Evolutionary conservation across 2,888 invertebrate species (phyloP).

Genomic region (Lasioglossum leucozonium): DNA sequence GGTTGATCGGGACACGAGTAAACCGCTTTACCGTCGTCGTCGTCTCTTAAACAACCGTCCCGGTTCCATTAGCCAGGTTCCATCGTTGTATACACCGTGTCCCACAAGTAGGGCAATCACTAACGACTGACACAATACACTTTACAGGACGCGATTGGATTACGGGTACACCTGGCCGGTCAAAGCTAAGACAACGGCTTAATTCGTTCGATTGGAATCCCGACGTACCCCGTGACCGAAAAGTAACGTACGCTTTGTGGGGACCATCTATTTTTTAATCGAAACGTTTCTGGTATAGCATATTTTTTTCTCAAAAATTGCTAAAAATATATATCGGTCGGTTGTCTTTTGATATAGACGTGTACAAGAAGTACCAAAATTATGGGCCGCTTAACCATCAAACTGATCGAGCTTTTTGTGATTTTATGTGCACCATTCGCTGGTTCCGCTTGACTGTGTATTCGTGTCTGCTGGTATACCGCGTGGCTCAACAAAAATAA

Average conservation of each 20-base stretch:
- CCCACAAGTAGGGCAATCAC: background rate
- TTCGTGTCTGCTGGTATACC: background rate
- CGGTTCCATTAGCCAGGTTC: slow-evolving; percentile 4
- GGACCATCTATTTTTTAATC: too few relatives aligned
- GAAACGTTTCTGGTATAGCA: background rate
- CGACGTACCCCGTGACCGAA: background rate
- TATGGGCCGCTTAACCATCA: background rate
- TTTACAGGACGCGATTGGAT: background rate
- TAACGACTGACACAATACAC: background rate
- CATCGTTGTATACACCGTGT: background rate
- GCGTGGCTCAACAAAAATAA: background rate
- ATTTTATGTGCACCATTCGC: background rate
- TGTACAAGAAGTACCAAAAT: background rate
- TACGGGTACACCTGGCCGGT: background rate
- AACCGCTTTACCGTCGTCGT: slow-evolving; percentile 21
- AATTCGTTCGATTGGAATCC: background rate
- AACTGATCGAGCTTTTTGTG: background rate
- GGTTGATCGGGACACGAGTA: background rate
- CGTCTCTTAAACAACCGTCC: slow-evolving; percentile 21
- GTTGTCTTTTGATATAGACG: too few relatives aligned
- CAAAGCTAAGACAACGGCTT: background rate
- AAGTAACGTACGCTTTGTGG: background rate
- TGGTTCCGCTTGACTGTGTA: background rate
- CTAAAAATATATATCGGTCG: background rate
- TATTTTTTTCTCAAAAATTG: too few relatives aligned